Conservation (phyloP, 2,113 vertebrate species). For the Carettochelys insculpta region DNA sequence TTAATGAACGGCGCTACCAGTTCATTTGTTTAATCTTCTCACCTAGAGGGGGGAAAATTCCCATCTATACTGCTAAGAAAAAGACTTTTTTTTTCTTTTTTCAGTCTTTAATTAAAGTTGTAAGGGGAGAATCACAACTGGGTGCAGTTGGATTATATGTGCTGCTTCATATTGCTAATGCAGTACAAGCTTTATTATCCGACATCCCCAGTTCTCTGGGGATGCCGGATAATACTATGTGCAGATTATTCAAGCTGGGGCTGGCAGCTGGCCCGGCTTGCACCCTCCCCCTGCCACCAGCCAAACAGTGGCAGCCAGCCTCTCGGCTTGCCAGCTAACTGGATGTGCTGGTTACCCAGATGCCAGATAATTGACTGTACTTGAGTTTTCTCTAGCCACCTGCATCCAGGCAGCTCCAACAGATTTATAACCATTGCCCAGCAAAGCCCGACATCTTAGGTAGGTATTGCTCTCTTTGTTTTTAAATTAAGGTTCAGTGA, state of each 20-base stretch:
- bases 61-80: neutral
- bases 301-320: no score
- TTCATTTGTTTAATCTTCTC: neutral
- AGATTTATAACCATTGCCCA: neutral
- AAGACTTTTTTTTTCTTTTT: neutral
- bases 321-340: no score
- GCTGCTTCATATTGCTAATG: accelerated
- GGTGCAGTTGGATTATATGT: neutral
- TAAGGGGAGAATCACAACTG: neutral
- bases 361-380: no score
- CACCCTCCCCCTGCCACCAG: no score
- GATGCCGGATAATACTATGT: no score
- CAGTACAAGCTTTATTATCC: no score
- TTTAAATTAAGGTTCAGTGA: no score
- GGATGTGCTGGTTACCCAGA: no score
- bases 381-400: neutral
- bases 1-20: slow-evolving; percentile 7
- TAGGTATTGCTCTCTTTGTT: neutral
- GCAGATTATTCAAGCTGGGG: no score
- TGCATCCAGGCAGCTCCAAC: neutral
- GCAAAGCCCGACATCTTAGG: neutral
- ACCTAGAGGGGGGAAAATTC: neutral
- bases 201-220: no score
- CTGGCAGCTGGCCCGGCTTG: no score
- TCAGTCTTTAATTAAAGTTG: neutral